Percentiles rank a stretch among this genome's conserved stretches.
phyloP scores from a whole-genome alignment of 2,797 vertebrate genomes.

The Phataginus tetradactyla region DNA sequence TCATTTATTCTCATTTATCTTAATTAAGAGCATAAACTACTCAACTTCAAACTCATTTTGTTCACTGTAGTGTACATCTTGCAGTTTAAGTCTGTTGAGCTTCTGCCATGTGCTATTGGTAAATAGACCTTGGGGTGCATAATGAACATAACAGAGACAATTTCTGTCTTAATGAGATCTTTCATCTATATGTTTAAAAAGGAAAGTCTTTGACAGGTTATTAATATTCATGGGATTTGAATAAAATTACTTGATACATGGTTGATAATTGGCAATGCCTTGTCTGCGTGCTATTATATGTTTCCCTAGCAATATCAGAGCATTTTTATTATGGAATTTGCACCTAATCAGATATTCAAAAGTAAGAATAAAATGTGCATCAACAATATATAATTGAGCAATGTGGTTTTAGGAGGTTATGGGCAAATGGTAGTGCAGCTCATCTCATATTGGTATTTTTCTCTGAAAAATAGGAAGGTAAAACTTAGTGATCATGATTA shows the following conservation, averaged over 20 bases:
- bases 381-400: slow-evolving; percentile 14
- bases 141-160: neutral
- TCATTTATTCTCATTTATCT: neutral
- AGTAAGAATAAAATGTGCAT: neutral
- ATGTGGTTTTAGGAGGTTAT: neutral
- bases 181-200: neutral
- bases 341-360: neutral
- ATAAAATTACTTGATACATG: neutral
- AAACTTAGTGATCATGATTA: neutral
- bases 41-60: neutral
- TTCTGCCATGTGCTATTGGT: neutral
- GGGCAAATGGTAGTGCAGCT: neutral
- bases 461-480: slow-evolving; percentile 4
- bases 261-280: neutral
- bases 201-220: slow-evolving; percentile 11
- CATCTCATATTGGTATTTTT: neutral
- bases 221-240: neutral
- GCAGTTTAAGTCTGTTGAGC: neutral
- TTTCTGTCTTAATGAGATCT: neutral
- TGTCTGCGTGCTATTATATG: neutral
- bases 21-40: neutral
- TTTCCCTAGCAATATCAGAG: neutral
- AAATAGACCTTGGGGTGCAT: neutral
- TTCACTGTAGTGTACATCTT: neutral
- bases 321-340: slow-evolving; percentile 4